These are phyloP conservation scores for Alethe diademata DNA, from an alignment of 2,113 vertebrate species.

Conservation along the genomic window DNA sequence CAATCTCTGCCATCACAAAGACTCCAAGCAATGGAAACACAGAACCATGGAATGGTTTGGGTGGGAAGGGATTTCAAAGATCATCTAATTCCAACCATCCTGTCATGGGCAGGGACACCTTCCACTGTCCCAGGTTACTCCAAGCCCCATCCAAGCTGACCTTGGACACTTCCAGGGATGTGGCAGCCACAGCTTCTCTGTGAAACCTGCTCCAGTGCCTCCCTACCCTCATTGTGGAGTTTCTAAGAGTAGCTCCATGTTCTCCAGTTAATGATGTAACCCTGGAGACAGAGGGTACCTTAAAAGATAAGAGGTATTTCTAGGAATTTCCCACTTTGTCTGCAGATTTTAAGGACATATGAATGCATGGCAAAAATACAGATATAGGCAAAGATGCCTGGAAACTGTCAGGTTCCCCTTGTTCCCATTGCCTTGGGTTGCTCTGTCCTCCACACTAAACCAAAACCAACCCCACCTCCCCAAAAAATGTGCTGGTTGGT, in stretches of 20 bases:
- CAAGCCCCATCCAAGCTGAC: rapidly evolving
- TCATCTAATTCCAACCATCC: background rate
- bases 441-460: background rate
- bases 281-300: background rate
- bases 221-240: rapidly evolving
- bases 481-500: background rate
- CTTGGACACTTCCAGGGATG: background rate
- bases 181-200: background rate
- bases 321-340: background rate
- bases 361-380: background rate
- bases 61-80: background rate
- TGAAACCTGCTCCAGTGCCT: rapidly evolving
- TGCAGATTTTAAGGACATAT: background rate
- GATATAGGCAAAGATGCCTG: background rate
- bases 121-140: background rate
- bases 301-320: background rate
- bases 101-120: background rate
- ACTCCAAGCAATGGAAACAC: background rate
- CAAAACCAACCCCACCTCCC: rapidly evolving
- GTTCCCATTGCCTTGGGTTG: background rate
- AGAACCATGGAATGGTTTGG: background rate
- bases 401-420: background rate
- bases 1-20: background rate
- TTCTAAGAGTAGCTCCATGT: background rate
- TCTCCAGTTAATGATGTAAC: background rate